Evolutionary conservation across 2,113 vertebrate genomes (phyloP).

Genomic region (Elgaria multicarinata): DNA sequence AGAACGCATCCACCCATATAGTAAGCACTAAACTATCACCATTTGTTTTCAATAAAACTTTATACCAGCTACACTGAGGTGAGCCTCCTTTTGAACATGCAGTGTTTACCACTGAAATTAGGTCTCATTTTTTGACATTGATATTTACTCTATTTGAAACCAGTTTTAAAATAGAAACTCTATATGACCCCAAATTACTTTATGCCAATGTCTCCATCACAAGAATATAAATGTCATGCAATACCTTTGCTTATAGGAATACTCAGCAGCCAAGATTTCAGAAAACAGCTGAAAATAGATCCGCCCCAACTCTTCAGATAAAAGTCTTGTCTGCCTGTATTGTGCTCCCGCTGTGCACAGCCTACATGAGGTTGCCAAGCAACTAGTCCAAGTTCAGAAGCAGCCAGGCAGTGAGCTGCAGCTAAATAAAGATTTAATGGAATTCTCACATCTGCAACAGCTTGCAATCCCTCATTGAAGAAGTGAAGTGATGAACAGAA

Average conservation of each 20-base stretch:
- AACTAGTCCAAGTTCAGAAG: constrained; percentile 61
- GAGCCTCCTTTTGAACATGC: not conserved
- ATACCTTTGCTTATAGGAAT: not conserved
- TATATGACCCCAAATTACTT: not conserved
- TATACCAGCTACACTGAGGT: not conserved
- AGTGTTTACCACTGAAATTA: not conserved
- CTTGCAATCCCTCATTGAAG: constrained; percentile 26
- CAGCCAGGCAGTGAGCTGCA: constrained; percentile 51
- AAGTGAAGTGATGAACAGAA: constrained; percentile 27
- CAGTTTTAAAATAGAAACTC: not conserved
- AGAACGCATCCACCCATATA: not conserved
- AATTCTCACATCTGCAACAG: constrained; percentile 40
- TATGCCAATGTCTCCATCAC: constrained; percentile 12
- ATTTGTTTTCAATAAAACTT: not conserved
- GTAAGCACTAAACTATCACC: too few species aligned
- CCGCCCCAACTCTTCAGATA: constrained; percentile 43
- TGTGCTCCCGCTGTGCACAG: constrained; percentile 42
- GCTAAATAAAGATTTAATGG: constrained; percentile 44
- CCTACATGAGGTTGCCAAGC: constrained; percentile 61
- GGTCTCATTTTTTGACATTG: not conserved
- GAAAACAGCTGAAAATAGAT: constrained; percentile 39
- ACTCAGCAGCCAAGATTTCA: constrained; percentile 41
- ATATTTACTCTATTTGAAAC: not conserved
- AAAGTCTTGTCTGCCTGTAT: constrained; percentile 20
- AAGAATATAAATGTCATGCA: not conserved